Evolutionary conservation across 1,140 invertebrate species (phyloP), one percentile per base, ranked within the genome.

Genomic region (Andricus grossulariae): DNA sequence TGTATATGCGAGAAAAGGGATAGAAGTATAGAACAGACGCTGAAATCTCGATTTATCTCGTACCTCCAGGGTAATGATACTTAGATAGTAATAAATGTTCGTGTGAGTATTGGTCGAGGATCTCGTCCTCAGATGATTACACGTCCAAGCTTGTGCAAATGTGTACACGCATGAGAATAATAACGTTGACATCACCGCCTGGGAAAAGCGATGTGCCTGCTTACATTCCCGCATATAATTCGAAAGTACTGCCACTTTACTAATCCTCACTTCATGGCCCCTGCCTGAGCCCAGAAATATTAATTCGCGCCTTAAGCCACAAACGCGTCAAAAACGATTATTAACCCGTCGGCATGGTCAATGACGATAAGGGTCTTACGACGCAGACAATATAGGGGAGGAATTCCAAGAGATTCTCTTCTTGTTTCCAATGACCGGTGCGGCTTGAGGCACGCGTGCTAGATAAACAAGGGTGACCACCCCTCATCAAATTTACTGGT

Each of bases 51-150:
- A 82, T 82, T 84, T 80, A 84, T 84, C 79, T 84, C 75, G 75
- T 79, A 80, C 78, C 79, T 80, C 75, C 75, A 51, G 76, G 82
- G n/a, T 77, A 74, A 79, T 79, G 82, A 82, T 84, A 82, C 82
- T 80, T 80, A 81, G 71, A 71, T 75, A 60, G 79, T 80, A 84
- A 84, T 84, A 84, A 84, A 84, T 80, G 82, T 84, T 84, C 80
- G 82, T 80, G 80, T 82, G 80, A 79, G 78, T 76, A 79, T 81
- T 75, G 79, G 57, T 50, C 60, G 45, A 50, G 73, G 78, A 79
- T 79, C 77, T 57, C 72, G 73, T 52, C 74, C 19, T 76, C 71
- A 76, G 76, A 74, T 76, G 76, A 81, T 83, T 80, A 81, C 80
- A 80, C 78, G 76, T 81, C 76, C 75, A 80, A 76, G 80, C 76